Conservation (phyloP, 2,797 vertebrate species). For the Microchirus variegatus region DNA sequence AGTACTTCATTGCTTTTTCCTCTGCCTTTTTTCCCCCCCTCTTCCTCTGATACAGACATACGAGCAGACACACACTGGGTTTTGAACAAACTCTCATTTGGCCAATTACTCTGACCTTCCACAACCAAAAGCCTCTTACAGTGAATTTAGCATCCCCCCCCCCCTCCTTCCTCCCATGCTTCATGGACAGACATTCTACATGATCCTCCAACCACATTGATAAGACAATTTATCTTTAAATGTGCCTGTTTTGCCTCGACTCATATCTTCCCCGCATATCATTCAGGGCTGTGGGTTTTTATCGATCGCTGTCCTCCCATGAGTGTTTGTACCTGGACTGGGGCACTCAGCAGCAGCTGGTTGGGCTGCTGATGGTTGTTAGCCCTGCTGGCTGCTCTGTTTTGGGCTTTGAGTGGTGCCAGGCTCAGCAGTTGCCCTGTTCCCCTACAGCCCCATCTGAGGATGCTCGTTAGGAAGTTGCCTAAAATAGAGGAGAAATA, state of each 20-base stretch:
- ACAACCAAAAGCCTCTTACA: slow-evolving; percentile 65
- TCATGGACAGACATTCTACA: slow-evolving; percentile 65
- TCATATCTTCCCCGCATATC: slow-evolving; percentile 72
- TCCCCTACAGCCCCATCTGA: slow-evolving; percentile 78
- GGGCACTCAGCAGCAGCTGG: slow-evolving; percentile 74
- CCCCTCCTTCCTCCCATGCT: slow-evolving; percentile 27
- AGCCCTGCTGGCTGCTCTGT: slow-evolving; percentile 76
- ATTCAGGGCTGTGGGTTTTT: slow-evolving; percentile 74
- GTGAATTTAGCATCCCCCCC: slow-evolving; percentile 46
- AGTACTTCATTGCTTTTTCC: slow-evolving; percentile 27
- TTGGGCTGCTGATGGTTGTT: slow-evolving; percentile 77
- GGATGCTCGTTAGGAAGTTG: slow-evolving; percentile 82
- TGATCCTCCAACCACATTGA: slow-evolving; percentile 68
- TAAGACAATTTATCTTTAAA: slow-evolving; percentile 77
- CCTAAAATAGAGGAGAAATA: slow-evolving; percentile 83
- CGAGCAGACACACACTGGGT: slow-evolving; percentile 19
- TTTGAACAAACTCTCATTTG: slow-evolving; percentile 66
- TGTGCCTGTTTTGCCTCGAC: slow-evolving; percentile 78
- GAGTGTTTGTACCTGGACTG: slow-evolving; percentile 67
- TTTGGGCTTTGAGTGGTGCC: slow-evolving; percentile 76
- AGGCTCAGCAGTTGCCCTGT: slow-evolving; percentile 75
- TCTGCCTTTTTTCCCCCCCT: slow-evolving; percentile 7
- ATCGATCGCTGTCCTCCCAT: slow-evolving; percentile 73
- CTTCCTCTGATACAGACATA: slow-evolving; percentile 21
- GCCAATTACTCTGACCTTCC: slow-evolving; percentile 74